A percentile compares a stretch with the other conserved stretches of the same genome.
Conservation (phyloP, 2,888 invertebrate species). For the Trimorus sp. region DNA sequence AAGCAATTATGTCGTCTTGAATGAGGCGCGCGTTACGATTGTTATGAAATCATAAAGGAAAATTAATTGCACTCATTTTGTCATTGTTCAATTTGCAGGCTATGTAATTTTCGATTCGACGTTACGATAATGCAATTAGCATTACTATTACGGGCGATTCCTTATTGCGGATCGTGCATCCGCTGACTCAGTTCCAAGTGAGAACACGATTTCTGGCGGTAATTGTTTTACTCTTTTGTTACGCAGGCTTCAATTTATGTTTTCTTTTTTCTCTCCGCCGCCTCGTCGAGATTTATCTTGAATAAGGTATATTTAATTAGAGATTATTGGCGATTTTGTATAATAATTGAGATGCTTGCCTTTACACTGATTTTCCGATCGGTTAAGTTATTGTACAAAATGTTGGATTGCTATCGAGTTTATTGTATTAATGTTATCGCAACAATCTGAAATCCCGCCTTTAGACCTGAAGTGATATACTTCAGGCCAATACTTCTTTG, state of each 20-base stretch:
- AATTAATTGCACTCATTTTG: slow-evolving; percentile 26
- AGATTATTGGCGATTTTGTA: too few relatives aligned
- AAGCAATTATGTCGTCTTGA: slow-evolving; percentile 6
- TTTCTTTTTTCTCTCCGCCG: too few relatives aligned
- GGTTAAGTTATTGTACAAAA: too few relatives aligned
- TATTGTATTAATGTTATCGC: too few relatives aligned
- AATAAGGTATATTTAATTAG: not conserved
- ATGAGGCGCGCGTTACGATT: slow-evolving; percentile 12
- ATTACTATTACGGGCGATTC: slow-evolving; percentile 15
- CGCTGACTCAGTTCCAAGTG: not conserved
- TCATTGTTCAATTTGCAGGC: slow-evolving; percentile 25
- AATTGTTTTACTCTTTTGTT: slow-evolving; percentile 18
- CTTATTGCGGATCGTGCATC: not conserved
- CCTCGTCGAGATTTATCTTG: not conserved
- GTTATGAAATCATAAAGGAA: slow-evolving; percentile 25
- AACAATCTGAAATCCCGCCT: too few relatives aligned
- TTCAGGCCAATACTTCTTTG: too few relatives aligned
- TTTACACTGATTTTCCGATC: too few relatives aligned
- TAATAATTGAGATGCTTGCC: too few relatives aligned
- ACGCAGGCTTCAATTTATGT: slow-evolving; percentile 1
- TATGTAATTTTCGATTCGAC: slow-evolving; percentile 32
- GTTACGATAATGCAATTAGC: slow-evolving; percentile 22
- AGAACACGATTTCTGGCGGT: slow-evolving; percentile 8
- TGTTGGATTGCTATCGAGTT: too few relatives aligned
- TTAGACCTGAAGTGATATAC: too few relatives aligned